Evolutionary conservation across 2,113 vertebrate species (phyloP), one percentile per base, ranked within the genome.

Genomic region (Scomber colias): DNA sequence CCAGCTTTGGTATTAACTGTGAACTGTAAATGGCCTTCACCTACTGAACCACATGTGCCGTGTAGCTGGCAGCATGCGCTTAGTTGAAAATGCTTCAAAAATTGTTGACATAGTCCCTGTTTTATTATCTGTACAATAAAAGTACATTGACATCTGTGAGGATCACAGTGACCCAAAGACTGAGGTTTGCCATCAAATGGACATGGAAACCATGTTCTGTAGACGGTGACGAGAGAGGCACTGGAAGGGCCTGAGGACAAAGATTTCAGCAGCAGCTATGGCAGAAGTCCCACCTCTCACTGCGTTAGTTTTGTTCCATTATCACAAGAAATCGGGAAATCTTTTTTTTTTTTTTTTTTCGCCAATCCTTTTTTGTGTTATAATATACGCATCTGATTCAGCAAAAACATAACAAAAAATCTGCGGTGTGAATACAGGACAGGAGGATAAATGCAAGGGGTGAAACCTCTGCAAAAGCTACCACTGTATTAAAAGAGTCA

Each of bases 1-100:
- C 82, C 84, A 84, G 87, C 87, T 92, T 92, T 92, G 92, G 87
- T 90, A 69, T 88, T 65, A 17, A 84, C 35, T 75, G 75, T 60
- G 77, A 68, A 62, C 66, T 71, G 79, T 75, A 55, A 79, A 74
- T 31, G 56, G 69, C 73, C 75, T 76, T 45, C 10, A 54, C 75
- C 75, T 53, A 51, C 30, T 51, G 54, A 68, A 79, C 53, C 72
- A 63, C 16, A n/a, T 53, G 53, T 57, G n/a, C 64, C 7, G 10
- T 75, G 40, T 71, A 46, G 53, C 40, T 64, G 81, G 71, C 82
- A 84, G 74, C 76, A 71, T 80, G 48, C 9, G 30, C 62, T 45
- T n/a, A 14, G 60, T 40, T 76, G 48, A 16, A 85, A 79, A 88
- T 85, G 80, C 82, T 81, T 69, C 16, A 75, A 59, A 21, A 71